Conservation (phyloP, 92 coral and sea anemone genomes). For the Epizoanthus scotinus region DNA sequence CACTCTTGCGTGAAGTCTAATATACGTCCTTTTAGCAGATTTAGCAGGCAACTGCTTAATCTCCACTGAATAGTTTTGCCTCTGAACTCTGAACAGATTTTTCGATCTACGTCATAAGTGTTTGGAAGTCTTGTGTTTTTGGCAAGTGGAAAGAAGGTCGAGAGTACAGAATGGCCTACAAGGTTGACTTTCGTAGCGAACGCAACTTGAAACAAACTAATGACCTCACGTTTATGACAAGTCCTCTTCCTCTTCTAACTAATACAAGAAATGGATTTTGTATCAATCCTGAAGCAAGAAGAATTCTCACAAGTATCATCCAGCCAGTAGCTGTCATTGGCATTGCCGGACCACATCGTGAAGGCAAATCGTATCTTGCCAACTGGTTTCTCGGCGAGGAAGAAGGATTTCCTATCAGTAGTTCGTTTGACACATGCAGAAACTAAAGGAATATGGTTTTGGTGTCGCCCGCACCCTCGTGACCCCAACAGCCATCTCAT, state of each 20-base stretch:
- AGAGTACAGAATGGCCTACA: background rate
- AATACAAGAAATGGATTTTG: background rate
- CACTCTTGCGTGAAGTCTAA: too few relatives aligned
- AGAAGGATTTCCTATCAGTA: slow-evolving; percentile 3
- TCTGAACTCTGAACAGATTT: too few relatives aligned
- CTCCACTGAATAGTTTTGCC: too few relatives aligned
- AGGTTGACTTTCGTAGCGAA: background rate
- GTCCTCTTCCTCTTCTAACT: slow-evolving; percentile 11
- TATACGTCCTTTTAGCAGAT: too few relatives aligned
- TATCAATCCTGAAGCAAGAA: slow-evolving; percentile 6
- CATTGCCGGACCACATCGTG: background rate
- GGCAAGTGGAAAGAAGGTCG: background rate
- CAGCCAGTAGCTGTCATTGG: slow-evolving; percentile 3
- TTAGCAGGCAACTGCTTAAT: too few relatives aligned
- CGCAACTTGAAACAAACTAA: too few relatives aligned
- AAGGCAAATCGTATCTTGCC: slow-evolving; percentile 10
- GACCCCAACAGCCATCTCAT: background rate
- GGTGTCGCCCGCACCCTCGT: slow-evolving; percentile 8
- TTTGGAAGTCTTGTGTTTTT: too few relatives aligned
- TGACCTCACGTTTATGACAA: background rate
- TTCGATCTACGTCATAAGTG: background rate
- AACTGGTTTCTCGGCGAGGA: slow-evolving; percentile 8
- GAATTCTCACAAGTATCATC: background rate
- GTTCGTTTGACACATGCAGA: background rate
- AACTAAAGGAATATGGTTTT: slow-evolving; percentile 15